Evolutionary conservation across 2,113 vertebrate species (phyloP).

Genomic region (Nyctereutes procyonoides): DNA sequence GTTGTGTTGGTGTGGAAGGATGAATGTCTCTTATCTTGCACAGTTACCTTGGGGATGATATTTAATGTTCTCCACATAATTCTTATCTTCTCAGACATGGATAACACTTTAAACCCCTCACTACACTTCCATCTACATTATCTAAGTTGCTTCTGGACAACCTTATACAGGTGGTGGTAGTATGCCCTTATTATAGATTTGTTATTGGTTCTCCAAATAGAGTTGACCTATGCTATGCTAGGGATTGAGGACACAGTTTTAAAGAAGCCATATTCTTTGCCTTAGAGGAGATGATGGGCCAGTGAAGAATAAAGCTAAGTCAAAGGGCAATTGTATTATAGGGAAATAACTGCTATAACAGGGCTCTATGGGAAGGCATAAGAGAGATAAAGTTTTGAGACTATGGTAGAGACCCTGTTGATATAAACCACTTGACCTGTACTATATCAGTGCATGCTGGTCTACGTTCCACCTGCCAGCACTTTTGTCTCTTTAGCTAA

Average conservation of each 20-base stretch:
- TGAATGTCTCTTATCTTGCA: not conserved
- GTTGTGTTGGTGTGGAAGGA: not conserved
- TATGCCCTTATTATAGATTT: not conserved
- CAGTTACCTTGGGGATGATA: not conserved
- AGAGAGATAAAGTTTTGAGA: not conserved
- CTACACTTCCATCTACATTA: no score
- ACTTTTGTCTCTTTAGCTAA: not conserved
- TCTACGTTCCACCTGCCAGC: not conserved
- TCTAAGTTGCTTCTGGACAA: not conserved
- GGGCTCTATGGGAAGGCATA: not conserved
- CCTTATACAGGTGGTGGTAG: not conserved
- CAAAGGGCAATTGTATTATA: not conserved
- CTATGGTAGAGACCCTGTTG: not conserved
- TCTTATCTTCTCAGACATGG: not conserved
- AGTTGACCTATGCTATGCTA: not conserved
- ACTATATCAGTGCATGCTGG: accelerated
- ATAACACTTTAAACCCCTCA: not conserved
- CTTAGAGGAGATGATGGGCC: not conserved
- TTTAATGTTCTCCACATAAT: not conserved
- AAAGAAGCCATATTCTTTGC: not conserved
- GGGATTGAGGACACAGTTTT: not conserved
- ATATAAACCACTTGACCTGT: not conserved
- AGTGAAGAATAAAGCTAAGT: not conserved
- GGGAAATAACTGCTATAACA: not conserved
- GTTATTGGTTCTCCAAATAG: not conserved